Evolutionary conservation across 2,113 vertebrate genomes (phyloP).

Genomic region (Catharus fuscescens): DNA sequence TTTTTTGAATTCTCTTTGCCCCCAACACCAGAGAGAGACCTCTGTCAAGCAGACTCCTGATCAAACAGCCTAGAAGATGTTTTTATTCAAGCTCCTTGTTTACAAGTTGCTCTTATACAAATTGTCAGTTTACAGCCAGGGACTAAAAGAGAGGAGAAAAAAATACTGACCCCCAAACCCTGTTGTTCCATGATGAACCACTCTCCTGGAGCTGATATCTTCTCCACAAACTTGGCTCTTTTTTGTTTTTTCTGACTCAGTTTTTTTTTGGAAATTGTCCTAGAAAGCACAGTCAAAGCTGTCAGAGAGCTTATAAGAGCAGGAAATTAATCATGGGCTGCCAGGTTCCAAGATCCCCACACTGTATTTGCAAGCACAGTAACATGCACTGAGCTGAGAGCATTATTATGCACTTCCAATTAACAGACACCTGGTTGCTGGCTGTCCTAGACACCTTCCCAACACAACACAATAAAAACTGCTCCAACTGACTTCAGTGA

Average conservation of each 20-base stretch:
- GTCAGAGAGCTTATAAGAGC: background rate
- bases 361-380: background rate
- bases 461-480: background rate
- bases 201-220: background rate
- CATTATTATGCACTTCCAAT: background rate
- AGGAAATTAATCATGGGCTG: background rate
- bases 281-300: conserved; percentile 4
- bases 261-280: background rate
- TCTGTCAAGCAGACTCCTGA: background rate
- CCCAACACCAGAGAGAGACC: background rate
- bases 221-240: background rate
- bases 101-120: background rate
- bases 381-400: background rate
- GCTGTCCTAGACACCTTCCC: background rate
- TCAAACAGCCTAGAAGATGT: background rate
- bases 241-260: background rate
- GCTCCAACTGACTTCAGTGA: background rate
- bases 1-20: background rate
- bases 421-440: background rate
- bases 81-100: background rate
- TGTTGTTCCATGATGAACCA: background rate
- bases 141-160: background rate
- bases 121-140: background rate
- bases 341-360: background rate
- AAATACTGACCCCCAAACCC: background rate